These are phyloP conservation scores for Holcopasites calliopsidis DNA, from an alignment of 1,140 invertebrate species.

Conservation along the genomic window DNA sequence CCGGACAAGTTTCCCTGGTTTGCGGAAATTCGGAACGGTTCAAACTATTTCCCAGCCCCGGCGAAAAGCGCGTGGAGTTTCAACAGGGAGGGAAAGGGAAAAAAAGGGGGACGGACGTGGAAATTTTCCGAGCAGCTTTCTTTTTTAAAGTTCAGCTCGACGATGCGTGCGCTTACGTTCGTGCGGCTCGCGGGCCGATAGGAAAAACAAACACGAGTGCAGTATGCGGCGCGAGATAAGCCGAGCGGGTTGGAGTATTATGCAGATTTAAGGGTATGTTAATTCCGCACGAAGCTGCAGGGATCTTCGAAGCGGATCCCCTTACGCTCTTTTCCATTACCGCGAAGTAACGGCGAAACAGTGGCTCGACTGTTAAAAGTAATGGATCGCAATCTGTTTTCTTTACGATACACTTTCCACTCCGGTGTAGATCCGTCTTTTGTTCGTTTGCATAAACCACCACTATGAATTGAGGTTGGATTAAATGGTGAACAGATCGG, in stretches of 20 bases:
- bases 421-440: not conserved
- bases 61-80: no score
- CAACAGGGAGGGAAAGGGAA: not conserved
- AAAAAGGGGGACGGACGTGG: no score
- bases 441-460: not conserved
- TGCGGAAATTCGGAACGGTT: not conserved
- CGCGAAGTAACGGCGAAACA: constrained; percentile 31
- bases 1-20: no score
- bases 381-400: constrained; percentile 4
- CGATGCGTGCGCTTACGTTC: not conserved
- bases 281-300: constrained; percentile 30
- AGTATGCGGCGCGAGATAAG: constrained; percentile 53
- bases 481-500: no score
- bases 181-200: constrained; percentile 21
- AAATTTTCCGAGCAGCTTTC: no score
- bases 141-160: no score
- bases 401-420: not conserved
- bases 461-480: no score
- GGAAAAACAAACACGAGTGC: constrained; percentile 58
- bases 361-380: constrained; percentile 3
- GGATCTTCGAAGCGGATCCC: constrained; percentile 35
- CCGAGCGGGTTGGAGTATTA: constrained; percentile 48
- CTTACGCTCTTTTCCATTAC: constrained; percentile 23
- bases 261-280: constrained; percentile 61
- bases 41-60: no score